A percentile compares a stretch with the other conserved stretches of the same genome.
Evolutionary conservation across 2,113 vertebrate species (phyloP).

Genomic region (Neodontobutis hainanensis): DNA sequence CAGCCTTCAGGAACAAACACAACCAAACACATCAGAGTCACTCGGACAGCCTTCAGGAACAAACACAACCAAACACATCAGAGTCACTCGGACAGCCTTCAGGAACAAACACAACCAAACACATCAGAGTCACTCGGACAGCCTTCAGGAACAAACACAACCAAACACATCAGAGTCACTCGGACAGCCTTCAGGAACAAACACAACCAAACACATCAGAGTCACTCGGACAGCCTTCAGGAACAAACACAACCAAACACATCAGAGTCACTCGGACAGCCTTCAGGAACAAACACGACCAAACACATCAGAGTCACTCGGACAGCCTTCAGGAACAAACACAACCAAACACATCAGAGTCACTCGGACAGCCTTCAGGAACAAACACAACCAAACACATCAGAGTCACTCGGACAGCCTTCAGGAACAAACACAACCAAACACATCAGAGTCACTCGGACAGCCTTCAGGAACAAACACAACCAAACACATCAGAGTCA

Average conservation of each 20-base stretch:
- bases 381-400: too few species aligned
- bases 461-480: constrained; percentile 76
- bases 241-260: too few species aligned
- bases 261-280: constrained; percentile 92
- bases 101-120: not conserved
- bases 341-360: too few species aligned
- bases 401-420: constrained; percentile 95
- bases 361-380: constrained; percentile 88
- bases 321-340: constrained; percentile 80
- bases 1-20: constrained; percentile 76
- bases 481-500: too few species aligned
- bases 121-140: constrained; percentile 96
- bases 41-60: constrained; percentile 84
- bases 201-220: too few species aligned
- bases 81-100: constrained; percentile 92
- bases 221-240: constrained; percentile 90
- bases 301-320: too few species aligned
- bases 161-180: too few species aligned
- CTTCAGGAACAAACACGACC: constrained; percentile 71
- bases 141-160: constrained; percentile 70
- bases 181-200: constrained; percentile 81
- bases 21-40: too few species aligned
- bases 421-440: constrained; percentile 5
- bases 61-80: too few species aligned
- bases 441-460: too few species aligned